phyloP scores from a whole-genome alignment of 2,797 vertebrate genomes.

The Bufotes viridis region DNA sequence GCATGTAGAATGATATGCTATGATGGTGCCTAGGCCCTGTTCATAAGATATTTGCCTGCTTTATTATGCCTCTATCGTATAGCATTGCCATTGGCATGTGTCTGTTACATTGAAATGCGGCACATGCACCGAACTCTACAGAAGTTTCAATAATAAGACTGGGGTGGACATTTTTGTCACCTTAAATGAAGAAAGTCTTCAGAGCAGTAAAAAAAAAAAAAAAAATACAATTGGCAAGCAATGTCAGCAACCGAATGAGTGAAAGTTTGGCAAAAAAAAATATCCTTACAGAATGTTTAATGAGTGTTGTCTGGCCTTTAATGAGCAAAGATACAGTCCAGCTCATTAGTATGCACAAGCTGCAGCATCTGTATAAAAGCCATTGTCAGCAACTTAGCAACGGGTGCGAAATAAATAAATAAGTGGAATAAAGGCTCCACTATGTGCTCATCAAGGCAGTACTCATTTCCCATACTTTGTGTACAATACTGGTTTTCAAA shows the following conservation, averaged over 20 bases:
- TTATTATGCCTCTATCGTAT: too few relatives aligned
- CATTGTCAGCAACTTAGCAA: conserved; percentile 53
- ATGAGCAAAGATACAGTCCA: conserved; percentile 43
- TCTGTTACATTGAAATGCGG: too few relatives aligned
- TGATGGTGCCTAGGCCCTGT: too few relatives aligned
- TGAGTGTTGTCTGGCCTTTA: conserved; percentile 43
- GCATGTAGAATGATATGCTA: too few relatives aligned
- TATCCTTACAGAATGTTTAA: conserved; percentile 32
- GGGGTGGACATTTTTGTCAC: neutral
- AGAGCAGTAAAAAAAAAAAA: neutral
- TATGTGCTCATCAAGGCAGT: neutral
- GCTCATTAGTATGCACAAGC: conserved; percentile 50
- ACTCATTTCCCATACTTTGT: neutral
- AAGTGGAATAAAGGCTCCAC: conserved; percentile 3
- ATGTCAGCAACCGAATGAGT: neutral
- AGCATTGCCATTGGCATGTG: too few relatives aligned
- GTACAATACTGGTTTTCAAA: neutral
- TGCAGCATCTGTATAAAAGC: neutral
- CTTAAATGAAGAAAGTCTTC: neutral
- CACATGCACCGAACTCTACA: neutral
- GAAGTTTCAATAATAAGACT: neutral
- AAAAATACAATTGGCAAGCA: neutral
- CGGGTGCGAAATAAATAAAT: conserved; percentile 10
- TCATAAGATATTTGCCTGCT: too few relatives aligned
- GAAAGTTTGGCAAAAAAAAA: conserved; percentile 36